Evolutionary conservation across 2,113 vertebrate species (phyloP).

Genomic region (Theristicus caerulescens): DNA sequence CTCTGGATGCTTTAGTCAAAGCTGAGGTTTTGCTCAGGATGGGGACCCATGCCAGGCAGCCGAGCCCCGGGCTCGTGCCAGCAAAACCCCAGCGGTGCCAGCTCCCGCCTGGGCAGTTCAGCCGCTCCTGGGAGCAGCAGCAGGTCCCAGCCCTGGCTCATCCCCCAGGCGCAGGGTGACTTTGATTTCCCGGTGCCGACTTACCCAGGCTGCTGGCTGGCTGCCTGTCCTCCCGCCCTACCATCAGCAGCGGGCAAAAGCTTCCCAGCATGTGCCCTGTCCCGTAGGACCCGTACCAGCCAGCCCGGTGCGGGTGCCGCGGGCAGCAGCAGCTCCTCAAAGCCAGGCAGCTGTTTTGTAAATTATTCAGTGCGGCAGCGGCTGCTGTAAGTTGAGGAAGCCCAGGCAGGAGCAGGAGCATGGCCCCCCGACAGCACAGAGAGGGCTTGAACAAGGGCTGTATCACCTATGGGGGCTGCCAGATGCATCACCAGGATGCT

Average conservation of each 20-base stretch:
- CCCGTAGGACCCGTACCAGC: background rate
- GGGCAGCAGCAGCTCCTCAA: background rate
- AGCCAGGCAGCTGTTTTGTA: background rate
- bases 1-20: background rate
- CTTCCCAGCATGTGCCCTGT: background rate
- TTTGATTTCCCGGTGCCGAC: background rate
- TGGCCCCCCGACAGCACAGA: accelerated
- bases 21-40: background rate
- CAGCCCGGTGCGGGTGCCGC: accelerated
- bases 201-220: background rate
- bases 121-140: background rate
- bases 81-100: background rate
- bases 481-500: background rate
- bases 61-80: accelerated
- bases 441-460: no score
- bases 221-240: background rate
- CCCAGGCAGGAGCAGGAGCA: background rate
- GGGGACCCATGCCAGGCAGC: background rate
- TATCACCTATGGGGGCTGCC: background rate
- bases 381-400: background rate
- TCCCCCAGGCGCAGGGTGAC: background rate
- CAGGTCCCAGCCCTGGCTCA: background rate
- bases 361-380: background rate
- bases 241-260: accelerated
- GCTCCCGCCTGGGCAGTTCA: background rate